phyloP scores from a whole-genome alignment of 92 coral and sea anemone genomes.

The Zoanthus sansibaricus region DNA sequence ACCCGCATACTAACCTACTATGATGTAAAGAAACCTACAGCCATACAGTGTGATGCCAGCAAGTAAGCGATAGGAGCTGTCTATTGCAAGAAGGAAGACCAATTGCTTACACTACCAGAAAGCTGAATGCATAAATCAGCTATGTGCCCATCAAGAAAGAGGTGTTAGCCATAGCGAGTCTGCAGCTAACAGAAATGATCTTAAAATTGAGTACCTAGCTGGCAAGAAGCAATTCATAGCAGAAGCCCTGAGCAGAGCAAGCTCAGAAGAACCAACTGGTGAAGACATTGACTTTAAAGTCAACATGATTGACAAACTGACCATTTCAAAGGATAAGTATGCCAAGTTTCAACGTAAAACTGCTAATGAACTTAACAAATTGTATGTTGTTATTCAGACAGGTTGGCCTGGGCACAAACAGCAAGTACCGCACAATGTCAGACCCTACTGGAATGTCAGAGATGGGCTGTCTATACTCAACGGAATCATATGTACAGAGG shows the following conservation, averaged over 20 bases:
- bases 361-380: constrained; percentile 30
- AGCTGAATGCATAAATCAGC: not conserved
- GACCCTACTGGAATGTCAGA: constrained; percentile 13
- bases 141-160: constrained; percentile 45
- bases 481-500: constrained; percentile 40
- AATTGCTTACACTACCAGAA: constrained; percentile 33
- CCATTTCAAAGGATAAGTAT: constrained; percentile 44
- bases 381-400: constrained; percentile 5
- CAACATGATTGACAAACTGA: constrained; percentile 35
- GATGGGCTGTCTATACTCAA: not conserved
- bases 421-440: not conserved
- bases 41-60: constrained; percentile 68
- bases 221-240: constrained; percentile 30
- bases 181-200: constrained; percentile 30
- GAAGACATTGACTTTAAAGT: not conserved
- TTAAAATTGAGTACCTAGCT: constrained; percentile 31
- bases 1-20: constrained; percentile 63
- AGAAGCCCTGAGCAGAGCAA: constrained; percentile 54
- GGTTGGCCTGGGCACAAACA: constrained; percentile 50
- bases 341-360: not conserved
- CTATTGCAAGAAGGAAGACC: constrained; percentile 46
- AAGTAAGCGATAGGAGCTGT: constrained; percentile 64
- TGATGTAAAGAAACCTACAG: constrained; percentile 51
- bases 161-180: constrained; percentile 26
- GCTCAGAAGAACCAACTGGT: not conserved